phyloP scores from a whole-genome alignment of 2,888 invertebrate genomes.

The Phania funesta region DNA sequence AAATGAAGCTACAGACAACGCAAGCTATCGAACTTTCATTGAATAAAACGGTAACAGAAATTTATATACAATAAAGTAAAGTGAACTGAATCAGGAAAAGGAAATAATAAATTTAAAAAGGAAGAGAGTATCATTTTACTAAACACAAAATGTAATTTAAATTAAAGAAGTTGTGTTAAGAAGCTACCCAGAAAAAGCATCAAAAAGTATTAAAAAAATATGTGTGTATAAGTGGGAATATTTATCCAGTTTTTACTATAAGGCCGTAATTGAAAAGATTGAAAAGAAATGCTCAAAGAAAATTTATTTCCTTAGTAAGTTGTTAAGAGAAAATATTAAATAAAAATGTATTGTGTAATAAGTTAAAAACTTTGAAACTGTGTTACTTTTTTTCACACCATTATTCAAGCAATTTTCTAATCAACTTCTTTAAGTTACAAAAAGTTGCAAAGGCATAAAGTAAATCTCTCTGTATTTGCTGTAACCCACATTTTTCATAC shows the following conservation, averaged over 20 bases:
- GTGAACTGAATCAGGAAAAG: neutral
- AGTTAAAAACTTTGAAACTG: conserved; percentile 25
- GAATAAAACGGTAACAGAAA: conserved; percentile 40
- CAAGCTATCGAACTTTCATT: conserved; percentile 34
- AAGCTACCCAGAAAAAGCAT: too few species aligned
- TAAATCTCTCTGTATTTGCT: conserved; percentile 43
- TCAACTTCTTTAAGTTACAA: conserved; percentile 30
- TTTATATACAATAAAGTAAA: conserved; percentile 15
- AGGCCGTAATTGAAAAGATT: neutral
- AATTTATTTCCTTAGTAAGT: neutral
- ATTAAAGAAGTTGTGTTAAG: neutral
- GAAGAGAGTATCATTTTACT: neutral
- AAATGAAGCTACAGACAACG: conserved; percentile 58
- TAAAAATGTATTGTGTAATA: conserved; percentile 50
- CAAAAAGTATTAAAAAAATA: neutral
- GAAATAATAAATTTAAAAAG: neutral
- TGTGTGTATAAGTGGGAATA: conserved; percentile 39
- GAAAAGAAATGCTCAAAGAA: neutral
- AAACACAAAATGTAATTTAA: neutral
- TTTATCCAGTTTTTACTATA: neutral
- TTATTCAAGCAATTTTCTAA: conserved; percentile 46
- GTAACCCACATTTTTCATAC: conserved; percentile 61
- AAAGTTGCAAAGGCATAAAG: neutral
- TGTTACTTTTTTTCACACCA: neutral
- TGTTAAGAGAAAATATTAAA: neutral